These are phyloP conservation scores for Electrona antarctica DNA, from an alignment of 2,113 vertebrate species.

Conservation along the genomic window DNA sequence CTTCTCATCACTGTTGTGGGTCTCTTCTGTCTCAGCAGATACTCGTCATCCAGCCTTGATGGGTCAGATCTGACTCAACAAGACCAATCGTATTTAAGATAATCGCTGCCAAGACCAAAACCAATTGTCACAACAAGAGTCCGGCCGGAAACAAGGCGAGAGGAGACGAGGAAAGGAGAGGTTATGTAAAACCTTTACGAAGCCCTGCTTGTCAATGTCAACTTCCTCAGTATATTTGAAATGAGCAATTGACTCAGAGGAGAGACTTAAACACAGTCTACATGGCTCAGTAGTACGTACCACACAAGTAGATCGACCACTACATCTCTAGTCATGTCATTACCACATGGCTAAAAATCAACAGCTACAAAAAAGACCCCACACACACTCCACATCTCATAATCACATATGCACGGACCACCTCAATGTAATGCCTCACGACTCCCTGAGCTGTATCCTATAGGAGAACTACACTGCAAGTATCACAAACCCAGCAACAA, in stretches of 20 bases:
- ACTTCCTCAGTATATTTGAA: background rate
- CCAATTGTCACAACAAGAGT: background rate
- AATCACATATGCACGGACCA: background rate
- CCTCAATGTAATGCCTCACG: background rate
- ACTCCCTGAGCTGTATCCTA: background rate
- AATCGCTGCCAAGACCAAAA: constrained; percentile 8
- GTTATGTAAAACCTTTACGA: background rate
- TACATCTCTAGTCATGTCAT: background rate
- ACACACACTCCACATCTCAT: constrained; percentile 6
- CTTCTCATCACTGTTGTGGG: background rate
- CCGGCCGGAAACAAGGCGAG: constrained; percentile 5
- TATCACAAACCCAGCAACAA: background rate
- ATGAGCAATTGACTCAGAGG: background rate
- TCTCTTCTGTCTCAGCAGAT: constrained; percentile 19
- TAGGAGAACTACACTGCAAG: background rate
- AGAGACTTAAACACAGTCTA: background rate
- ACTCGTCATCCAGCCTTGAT: background rate
- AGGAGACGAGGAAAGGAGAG: background rate
- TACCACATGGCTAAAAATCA: background rate
- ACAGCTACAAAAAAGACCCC: background rate
- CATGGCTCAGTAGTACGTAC: background rate
- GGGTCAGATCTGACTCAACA: background rate
- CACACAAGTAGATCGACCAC: background rate
- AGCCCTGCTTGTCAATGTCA: background rate
- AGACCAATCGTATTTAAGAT: background rate